Base-by-base conservation (phyloP, 2,113 vertebrate species). In the Orthonyx spaldingii region DNA sequence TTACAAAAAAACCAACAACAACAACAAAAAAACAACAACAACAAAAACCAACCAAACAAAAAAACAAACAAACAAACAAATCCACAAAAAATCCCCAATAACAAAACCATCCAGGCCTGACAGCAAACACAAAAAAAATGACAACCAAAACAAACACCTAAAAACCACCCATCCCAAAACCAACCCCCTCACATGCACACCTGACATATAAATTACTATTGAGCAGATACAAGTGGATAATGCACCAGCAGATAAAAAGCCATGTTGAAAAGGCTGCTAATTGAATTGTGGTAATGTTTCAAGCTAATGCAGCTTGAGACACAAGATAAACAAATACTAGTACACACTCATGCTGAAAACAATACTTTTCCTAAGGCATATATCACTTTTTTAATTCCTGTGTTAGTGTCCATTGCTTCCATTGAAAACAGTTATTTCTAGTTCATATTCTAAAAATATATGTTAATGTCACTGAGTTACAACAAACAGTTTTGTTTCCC, bases 111-210 rank as follows among this genome's bases (percentile, higher is more conserved):
- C 32, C 44, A 76, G 24, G 44, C 35, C n/a, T 2, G 1, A 10
- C 20, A 50, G 6, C 15, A 35, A 83, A 24, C 10, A 35, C 17
- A 37, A n/a, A 65, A 14, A 47, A n/a, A 22, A 27, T 18, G 2
- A 39, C 8, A 21, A 30, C 16, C 6, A 28, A 37, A 53, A 18
- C 27, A 16, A n/a, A 6, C 2, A 13, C 9, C 4, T 47, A 44
- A 57, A 30, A 59, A 47, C 4, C 5, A 55, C 8, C 4, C 11
- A 32, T 11, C 14, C 26, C n/a, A 46, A 71, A 57, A 24, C 10
- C n/a, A 37, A 3, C 2, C 4, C 16, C 4, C 15, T 28, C 32
- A 55, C 28, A 57, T 1, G 5, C 20, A 49, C 4, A 35, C 33
- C 39, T 68, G 41, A 50, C 9, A 70, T 39, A 46, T 20, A 87